Evolutionary conservation across 1,140 invertebrate species (phyloP), one percentile per base, ranked within the genome.

Genomic region (Drosophila saltans): DNA sequence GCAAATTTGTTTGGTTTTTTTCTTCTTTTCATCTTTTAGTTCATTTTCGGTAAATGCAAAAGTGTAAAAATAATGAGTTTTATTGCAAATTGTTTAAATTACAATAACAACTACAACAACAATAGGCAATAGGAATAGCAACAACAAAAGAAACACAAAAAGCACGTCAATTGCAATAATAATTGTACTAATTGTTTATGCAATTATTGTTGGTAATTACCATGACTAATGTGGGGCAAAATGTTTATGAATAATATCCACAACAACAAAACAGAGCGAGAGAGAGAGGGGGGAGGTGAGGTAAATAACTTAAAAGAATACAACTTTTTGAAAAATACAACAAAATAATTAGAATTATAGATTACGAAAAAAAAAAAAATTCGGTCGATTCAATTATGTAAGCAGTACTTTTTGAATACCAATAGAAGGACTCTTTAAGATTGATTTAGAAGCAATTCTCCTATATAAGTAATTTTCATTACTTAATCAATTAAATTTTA

Each of bases 151-250:
- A 43, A 36, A 63, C 36, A 56, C 4, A 36, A 16, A 16, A 16
- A 36, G 26, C 45, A 84, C 65, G 81, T 75, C 89, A 90, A 89
- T 89, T 84, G 85, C 81, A 90, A 88, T 26, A 52, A 67, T 89
- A 89, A 89, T 89, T 89, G 78, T 79, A 72, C 85, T 89, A 89
- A 89, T 89, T 89, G 84, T 89, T 90, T 69, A 81, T 73, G 84
- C 77, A 90, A 90, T 90, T 85, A 85, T 84, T 81, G 85, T 64
- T 60, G 67, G 75, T 69, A 90, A 89, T 90, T 89, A 89, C 69
- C 85, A 84, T 89, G 84, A 90, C 84, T 90, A 90, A 89, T 90
- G 78, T 74, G 82, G 75, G 78, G 78, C 72, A 82, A 74, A 86
- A 88, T 85, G 75, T 72, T 71, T 80, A 66, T 80, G 83, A 82